Conservation (phyloP, 2,113 vertebrate species). For the Ariopsis seemanni region DNA sequence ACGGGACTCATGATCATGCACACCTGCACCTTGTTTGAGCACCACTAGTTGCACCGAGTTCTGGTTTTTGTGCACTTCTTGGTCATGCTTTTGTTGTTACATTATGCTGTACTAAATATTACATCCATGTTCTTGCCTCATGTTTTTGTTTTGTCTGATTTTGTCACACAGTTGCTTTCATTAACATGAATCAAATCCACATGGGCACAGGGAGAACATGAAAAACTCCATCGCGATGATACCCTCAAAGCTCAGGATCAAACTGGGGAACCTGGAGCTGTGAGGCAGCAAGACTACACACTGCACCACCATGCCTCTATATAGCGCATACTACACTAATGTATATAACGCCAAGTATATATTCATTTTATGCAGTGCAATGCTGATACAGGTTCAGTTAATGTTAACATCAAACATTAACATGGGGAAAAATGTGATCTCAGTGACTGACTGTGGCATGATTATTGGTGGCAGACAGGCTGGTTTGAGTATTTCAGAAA, state of each 20-base stretch:
- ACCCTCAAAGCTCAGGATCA: background rate
- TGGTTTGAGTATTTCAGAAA: background rate
- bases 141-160: background rate
- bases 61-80: no score
- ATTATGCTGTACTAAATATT: no score
- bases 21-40: no score
- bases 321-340: background rate
- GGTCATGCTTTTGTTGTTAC: no score
- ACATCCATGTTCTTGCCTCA: background rate
- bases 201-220: background rate
- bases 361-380: background rate
- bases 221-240: background rate
- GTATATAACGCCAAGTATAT: background rate
- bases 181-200: background rate
- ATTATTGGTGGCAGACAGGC: background rate
- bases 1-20: no score
- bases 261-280: background rate
- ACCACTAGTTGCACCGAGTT: no score
- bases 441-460: background rate
- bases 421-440: background rate
- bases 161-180: no score
- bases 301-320: background rate
- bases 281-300: background rate
- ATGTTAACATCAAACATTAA: background rate
- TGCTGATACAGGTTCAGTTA: background rate